Base-by-base conservation (phyloP, 2,797 vertebrate species). In the Chaenodraco wilsoni region DNA sequence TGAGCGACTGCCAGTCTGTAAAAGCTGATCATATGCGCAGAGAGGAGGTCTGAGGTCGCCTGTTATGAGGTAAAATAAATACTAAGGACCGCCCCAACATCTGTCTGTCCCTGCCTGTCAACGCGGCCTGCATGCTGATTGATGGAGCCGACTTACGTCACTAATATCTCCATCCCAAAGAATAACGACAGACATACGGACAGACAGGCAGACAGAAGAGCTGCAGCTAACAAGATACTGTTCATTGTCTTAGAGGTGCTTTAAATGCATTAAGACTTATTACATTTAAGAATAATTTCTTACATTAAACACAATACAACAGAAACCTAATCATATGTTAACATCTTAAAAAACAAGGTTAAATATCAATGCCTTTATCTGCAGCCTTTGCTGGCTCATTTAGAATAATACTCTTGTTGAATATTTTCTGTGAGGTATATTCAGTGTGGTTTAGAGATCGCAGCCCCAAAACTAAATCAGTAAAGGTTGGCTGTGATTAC, bases 81-180 rank as follows among this genome's bases (percentile, higher is more conserved):
- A 83, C 56, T 85, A 87, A 87, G 93, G 90, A 92, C 92, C 93
- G 94, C 93, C 94, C 93, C 85, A 93, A 85, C 90, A 92, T 92
- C 88, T 94, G 92, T 91, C 83, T 44, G 55, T 91, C 91, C 79
- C 81, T 77, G 87, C 89, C 90, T 83, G 86, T 91, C 89, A 91
- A 13, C 40, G 76, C 55, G 74, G 67, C 81, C 85, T 83, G 82
- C 70, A 64, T 69, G 78, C 89, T 91, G 91, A 91, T 90, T 92
- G 90, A 92, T 89, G 88, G 83, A 92, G 79, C 76, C 11, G 60
- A 89, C 79, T 84, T 92, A 93, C 93, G 93, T 95, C 95, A 93
- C 92, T 84, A 59, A 91, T 81, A 48, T 90, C 89, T 91, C 89
- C 91, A 91, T 87, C 74, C 82, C 48, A 77, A 89, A 89, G 85